phyloP scores from a whole-genome alignment of 2,888 invertebrate species.

The Lysandra bellargus region DNA sequence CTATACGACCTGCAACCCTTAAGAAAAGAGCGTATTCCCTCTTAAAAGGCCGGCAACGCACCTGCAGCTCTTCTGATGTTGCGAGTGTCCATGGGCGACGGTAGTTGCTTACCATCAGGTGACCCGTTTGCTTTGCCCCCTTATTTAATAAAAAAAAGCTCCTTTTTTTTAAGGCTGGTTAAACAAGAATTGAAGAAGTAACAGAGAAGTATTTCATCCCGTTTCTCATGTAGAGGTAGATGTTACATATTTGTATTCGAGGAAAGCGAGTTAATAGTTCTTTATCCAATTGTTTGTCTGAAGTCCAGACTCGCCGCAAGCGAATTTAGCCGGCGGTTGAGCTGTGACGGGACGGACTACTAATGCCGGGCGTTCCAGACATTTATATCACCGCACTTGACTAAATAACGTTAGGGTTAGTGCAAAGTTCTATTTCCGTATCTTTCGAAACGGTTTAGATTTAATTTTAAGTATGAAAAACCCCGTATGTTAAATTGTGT shows the following conservation, averaged over 20 bases:
- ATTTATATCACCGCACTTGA: constrained; percentile 57
- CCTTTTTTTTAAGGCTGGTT: too few relatives aligned
- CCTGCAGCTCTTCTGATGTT: too few relatives aligned
- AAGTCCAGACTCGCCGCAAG: constrained; percentile 44
- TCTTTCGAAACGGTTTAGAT: neutral
- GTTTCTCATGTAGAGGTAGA: neutral
- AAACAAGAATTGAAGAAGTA: too few relatives aligned
- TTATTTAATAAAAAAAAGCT: too few relatives aligned
- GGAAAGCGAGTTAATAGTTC: constrained; percentile 31
- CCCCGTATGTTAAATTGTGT: too few relatives aligned
- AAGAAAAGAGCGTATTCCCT: too few relatives aligned
- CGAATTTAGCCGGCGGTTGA: constrained; percentile 46
- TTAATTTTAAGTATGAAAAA: neutral
- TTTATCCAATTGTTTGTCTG: constrained; percentile 39
- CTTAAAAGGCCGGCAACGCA: too few relatives aligned
- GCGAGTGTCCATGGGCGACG: too few relatives aligned
- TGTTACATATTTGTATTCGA: neutral
- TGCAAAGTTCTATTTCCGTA: constrained; percentile 36
- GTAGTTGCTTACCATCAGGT: too few relatives aligned
- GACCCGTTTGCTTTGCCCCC: too few relatives aligned
- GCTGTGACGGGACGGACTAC: constrained; percentile 54
- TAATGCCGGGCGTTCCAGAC: constrained; percentile 57
- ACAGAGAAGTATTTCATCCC: too few relatives aligned
- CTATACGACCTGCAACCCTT: too few relatives aligned
- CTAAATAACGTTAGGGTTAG: constrained; percentile 51